Evolutionary conservation across 2,888 invertebrate species (phyloP).

Genomic region (Branchinecta sandiegonensis): DNA sequence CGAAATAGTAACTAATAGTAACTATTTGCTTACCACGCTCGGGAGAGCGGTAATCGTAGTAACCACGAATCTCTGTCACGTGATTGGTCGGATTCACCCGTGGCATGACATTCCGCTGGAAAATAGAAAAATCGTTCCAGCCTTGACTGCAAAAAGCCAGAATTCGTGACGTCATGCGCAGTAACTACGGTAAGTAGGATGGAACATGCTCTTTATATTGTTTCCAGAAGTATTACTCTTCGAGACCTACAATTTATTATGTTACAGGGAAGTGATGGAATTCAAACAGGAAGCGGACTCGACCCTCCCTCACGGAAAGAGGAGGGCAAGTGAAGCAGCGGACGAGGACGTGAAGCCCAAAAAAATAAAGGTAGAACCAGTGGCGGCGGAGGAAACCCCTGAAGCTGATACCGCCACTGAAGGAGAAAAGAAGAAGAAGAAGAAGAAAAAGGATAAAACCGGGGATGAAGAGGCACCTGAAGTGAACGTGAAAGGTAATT

Average conservation of each 20-base stretch:
- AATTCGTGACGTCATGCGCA: too few species aligned
- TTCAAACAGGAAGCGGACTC: conserved; percentile 68
- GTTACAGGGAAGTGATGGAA: conserved; percentile 56
- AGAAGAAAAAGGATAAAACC: conserved; percentile 26
- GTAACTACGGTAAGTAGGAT: too few species aligned
- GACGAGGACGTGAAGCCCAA: conserved; percentile 27
- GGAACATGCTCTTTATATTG: too few species aligned
- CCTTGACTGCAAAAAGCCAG: too few species aligned
- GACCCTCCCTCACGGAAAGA: conserved; percentile 50
- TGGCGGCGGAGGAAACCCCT: neutral
- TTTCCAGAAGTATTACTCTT: too few species aligned
- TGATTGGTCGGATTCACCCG: too few species aligned
- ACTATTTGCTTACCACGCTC: too few species aligned
- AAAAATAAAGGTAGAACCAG: conserved; percentile 21
- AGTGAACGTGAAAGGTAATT: conserved; percentile 13
- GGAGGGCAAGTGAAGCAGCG: conserved; percentile 38
- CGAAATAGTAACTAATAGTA: too few species aligned
- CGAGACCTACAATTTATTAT: conserved; percentile 20
- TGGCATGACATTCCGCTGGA: too few species aligned
- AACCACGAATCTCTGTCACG: too few species aligned
- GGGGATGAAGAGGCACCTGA: conserved; percentile 11
- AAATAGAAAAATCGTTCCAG: too few species aligned
- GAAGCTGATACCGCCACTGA: neutral
- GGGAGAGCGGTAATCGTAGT: too few species aligned
- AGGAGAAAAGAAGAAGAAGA: conserved; percentile 25